Evolutionary conservation across 2,113 vertebrate species (phyloP).

Genomic region (Cairina moschata): DNA sequence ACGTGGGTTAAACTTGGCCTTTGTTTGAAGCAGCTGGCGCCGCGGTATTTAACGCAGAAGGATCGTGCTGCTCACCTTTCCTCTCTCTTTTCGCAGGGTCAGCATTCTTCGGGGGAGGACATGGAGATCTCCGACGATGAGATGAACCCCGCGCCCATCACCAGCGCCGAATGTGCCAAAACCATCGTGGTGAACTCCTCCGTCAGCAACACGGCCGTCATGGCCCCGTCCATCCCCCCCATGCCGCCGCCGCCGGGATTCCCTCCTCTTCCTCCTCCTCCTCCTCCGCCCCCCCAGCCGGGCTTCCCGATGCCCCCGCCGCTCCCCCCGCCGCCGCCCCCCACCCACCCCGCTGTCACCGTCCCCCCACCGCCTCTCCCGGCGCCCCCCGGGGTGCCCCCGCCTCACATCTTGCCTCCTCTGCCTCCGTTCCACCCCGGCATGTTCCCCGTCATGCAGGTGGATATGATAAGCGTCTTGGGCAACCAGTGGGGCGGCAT

Average conservation of each 20-base stretch:
- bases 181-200: constrained; percentile 92
- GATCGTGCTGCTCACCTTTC: constrained; percentile 23
- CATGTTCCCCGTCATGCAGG: constrained; percentile 91
- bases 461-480: constrained; percentile 92
- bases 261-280: constrained; percentile 81
- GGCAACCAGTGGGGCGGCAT: constrained; percentile 92
- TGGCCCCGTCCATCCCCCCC: constrained; percentile 80
- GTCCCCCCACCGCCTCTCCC: constrained; percentile 76
- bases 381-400: constrained; percentile 78
- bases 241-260: constrained; percentile 86
- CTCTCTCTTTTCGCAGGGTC: constrained; percentile 73
- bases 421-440: constrained; percentile 84
- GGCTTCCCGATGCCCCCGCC: constrained; percentile 80
- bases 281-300: constrained; percentile 73
- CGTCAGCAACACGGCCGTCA: constrained; percentile 79
- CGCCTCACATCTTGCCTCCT: constrained; percentile 83
- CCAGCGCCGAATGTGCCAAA: constrained; percentile 89
- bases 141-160: constrained; percentile 88
- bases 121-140: constrained; percentile 99
- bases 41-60: neutral
- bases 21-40: neutral
- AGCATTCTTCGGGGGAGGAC: constrained; percentile 96
- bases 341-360: constrained; percentile 70
- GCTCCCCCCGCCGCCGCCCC: constrained; percentile 76
- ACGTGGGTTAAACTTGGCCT: constrained; percentile 27